These are phyloP conservation scores for Platysternon megacephalum DNA, from an alignment of 2,113 vertebrate genomes.

Conservation along the genomic window DNA sequence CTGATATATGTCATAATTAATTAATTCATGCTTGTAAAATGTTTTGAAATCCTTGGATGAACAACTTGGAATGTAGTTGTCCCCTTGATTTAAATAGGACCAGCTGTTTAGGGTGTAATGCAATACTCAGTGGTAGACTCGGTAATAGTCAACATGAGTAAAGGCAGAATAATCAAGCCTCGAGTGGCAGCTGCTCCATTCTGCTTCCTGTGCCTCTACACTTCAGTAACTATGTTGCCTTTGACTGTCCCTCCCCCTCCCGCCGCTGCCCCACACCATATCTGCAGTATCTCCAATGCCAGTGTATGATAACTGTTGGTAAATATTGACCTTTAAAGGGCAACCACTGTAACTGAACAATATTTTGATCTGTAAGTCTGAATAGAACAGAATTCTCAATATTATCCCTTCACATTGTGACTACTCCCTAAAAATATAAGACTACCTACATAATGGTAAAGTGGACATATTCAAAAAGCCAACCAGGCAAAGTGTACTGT, in stretches of 20 bases:
- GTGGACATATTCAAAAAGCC: not conserved
- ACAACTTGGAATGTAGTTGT: not conserved
- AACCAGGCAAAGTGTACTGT: not conserved
- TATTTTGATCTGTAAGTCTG: not conserved
- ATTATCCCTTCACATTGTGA: not conserved
- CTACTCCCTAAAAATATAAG: too few relatives aligned
- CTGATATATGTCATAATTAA: not conserved
- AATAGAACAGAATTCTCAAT: not conserved
- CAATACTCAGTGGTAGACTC: not conserved
- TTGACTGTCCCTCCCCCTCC: not conserved
- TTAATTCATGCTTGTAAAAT: not conserved
- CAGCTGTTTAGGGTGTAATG: not conserved
- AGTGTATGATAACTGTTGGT: not conserved
- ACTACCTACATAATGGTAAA: not conserved
- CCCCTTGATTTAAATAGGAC: not conserved
- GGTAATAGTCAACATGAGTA: rapidly evolving
- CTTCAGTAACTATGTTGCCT: not conserved
- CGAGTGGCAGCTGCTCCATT: rapidly evolving
- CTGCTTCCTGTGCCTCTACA: not conserved
- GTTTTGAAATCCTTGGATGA: not conserved
- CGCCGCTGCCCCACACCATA: not conserved
- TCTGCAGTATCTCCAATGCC: not conserved
- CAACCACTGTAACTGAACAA: not conserved
- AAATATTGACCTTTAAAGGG: not conserved
- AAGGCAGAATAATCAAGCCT: not conserved